Evolutionary conservation across 2,888 invertebrate genomes (phyloP), one percentile per base, ranked within the genome.

Genomic region (Fragum sueziense): DNA sequence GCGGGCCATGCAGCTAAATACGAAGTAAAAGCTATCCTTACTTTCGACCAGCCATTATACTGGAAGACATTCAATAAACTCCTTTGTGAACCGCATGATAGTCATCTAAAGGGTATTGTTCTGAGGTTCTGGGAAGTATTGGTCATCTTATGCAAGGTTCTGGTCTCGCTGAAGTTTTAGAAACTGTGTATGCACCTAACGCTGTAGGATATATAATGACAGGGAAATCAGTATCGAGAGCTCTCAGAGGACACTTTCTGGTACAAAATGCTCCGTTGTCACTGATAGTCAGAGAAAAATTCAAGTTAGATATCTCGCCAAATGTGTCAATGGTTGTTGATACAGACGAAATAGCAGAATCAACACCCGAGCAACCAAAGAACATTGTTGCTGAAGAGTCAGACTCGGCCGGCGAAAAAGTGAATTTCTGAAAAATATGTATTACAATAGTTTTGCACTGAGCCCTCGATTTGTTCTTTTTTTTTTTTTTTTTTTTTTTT

Each of bases 81-180:
- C n/a, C 14, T 31, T 33, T 20, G 29, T 27, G 73, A 69, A 20
- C 51, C 68, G 25, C 20, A 25, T 27, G 33, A 22, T 20, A 77
- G 77, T 51, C 51, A 20, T 52, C 17, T 74, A 17, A 52, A 52
- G 2, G 61, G 69, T 11, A 17, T 76, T 37, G 79, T 82, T 47
- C 29, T 82, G n/a, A 59, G 74, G n/a, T 51, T 72, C 61, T 87
- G n/a, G 87, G 87, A 31, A 74, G 70, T 33, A 88, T 86, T 71
- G 87, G 87, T n/a, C 68, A 76, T 37, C 51, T 84, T n/a, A 86
- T 87, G 86, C 41, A 52, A 27, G 70, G 76, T 11, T 82, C 86
- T 69, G 87, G 85, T 20, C 70, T 88, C 14, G 34, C 76, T 52
- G 86, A 87, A 73, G 34, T 88, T 11, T 61, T 88, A 22, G 79